Conservation (phyloP, 2,888 invertebrate species). For the Rhingia campestris region DNA sequence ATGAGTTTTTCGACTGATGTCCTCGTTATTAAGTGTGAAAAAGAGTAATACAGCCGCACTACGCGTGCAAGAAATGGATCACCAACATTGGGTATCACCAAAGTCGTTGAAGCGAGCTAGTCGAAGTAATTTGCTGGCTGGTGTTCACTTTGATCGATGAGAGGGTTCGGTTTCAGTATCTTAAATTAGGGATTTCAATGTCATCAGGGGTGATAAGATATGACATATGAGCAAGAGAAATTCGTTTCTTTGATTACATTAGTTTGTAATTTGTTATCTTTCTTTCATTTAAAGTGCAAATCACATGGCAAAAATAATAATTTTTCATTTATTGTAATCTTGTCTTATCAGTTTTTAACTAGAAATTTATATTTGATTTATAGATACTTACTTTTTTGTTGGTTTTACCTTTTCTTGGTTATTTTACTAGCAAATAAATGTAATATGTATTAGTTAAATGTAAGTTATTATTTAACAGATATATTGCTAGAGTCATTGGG, state of each 20-base stretch:
- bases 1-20: constrained; percentile 60
- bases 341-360: too few species aligned
- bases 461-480: too few species aligned
- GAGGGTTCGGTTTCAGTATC: constrained; percentile 30
- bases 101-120: constrained; percentile 59
- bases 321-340: too few species aligned
- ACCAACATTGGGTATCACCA: constrained; percentile 29
- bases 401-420: too few species aligned
- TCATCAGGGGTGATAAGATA: constrained; percentile 61
- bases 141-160: constrained; percentile 63
- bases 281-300: too few species aligned
- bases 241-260: background rate
- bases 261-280: too few species aligned
- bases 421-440: too few species aligned
- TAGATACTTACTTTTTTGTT: too few species aligned
- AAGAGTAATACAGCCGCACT: constrained; percentile 63
- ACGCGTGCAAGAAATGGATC: constrained; percentile 71
- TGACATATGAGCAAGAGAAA: background rate
- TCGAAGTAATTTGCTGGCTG: constrained; percentile 51
- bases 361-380: too few species aligned
- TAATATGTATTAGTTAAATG: too few species aligned
- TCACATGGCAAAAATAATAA: too few species aligned
- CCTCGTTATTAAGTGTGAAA: constrained; percentile 60
- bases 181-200: constrained; percentile 53
- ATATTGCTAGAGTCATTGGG: too few species aligned